Base-by-base conservation (phyloP, 2,888 invertebrate species). In the Brachyptera risi region DNA sequence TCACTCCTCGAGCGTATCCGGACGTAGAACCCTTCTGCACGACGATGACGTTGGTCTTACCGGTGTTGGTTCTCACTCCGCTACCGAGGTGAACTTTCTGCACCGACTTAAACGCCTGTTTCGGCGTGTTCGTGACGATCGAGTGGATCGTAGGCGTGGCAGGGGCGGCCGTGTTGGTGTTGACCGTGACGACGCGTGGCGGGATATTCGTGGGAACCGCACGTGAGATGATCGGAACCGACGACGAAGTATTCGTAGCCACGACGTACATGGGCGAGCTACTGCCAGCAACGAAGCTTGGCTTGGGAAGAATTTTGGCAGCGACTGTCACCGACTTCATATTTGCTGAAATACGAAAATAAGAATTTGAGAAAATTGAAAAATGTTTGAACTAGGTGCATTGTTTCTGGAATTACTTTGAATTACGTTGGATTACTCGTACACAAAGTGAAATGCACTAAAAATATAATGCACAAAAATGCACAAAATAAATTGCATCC, bases 31-130 rank as follows among this genome's bases (percentile, higher is more conserved):
- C 81, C 69, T 83, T 84, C 68, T 82, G 82, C 24, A 84, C 80
- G 21, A 84, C 80, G 66, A 84, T 82, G 23, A 83, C 77, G 69
- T 79, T 83, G 56, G 81, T 79, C 72, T 83, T 83, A 23, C 67
- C 57, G 40, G 68, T 56, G 26, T 66, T 56, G 60, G 69, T 61
- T 60, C 68, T 70, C 26, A 66, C 44, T n/a, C 64, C 68, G 27
- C 72, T 71, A 15, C 54, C 9, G 37, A 54, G 21, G 13, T 54
- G 35, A 21, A 47, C 47, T 15, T 17, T 57, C 24, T 44, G 42
- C 15, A 44, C 27, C 4, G 57, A 13, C 24, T 40, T 42, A 9
- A 37, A 17, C 1, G 27, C 9, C 11, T 35, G 31, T 51, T 27
- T 27, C 11, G 51, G 23, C 5, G 15, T 24, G 17, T 7, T 9